Evolutionary conservation across 2,113 vertebrate genomes (phyloP).

Genomic region (Sigmodon hispidus): DNA sequence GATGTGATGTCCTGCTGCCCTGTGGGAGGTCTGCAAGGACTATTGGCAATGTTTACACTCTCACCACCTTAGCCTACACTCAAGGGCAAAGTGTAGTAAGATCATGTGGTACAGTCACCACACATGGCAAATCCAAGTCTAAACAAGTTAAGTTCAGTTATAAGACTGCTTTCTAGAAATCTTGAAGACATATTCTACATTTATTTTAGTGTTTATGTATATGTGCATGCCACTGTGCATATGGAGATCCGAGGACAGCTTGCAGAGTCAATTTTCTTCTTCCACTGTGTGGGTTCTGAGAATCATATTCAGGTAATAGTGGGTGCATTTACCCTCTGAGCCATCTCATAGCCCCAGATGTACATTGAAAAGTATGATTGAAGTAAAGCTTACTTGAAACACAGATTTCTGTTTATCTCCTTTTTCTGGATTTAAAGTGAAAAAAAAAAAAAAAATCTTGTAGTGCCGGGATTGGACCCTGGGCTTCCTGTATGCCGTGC

Average conservation of each 20-base stretch:
- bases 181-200: neutral
- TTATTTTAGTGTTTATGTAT: neutral
- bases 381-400: neutral
- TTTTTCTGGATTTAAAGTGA: neutral
- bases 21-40: no score
- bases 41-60: no score
- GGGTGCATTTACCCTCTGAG: neutral
- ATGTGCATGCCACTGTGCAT: no score
- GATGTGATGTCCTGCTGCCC: no score
- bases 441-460: neutral
- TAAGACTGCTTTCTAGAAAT: conserved; percentile 40
- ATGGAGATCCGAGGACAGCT: neutral
- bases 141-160: conserved; percentile 49
- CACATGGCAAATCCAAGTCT: conserved; percentile 13
- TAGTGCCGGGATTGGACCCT: neutral
- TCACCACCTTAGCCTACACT: neutral
- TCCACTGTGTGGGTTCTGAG: neutral
- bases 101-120: neutral
- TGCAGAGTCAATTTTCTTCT: neutral
- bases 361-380: neutral
- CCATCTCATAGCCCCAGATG: neutral
- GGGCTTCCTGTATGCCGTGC: neutral
- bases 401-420: neutral
- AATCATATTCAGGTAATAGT: no score
- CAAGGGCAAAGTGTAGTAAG: neutral